Base-by-base conservation (phyloP, 2,113 vertebrate species). In the Electrona antarctica region DNA sequence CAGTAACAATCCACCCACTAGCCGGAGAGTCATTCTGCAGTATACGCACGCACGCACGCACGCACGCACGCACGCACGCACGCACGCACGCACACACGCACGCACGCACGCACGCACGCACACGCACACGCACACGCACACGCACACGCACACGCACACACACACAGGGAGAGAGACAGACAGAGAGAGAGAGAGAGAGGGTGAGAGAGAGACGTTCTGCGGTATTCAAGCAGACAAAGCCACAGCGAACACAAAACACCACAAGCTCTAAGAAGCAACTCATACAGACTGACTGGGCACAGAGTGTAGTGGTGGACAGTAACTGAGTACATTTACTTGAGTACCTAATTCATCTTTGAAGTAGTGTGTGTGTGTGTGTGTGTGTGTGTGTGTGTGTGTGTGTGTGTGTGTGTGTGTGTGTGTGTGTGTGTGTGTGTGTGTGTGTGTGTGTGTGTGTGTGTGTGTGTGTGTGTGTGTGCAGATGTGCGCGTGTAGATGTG, bases 1-100 rank as follows among this genome's bases (percentile, higher is more conserved):
- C 21, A 21, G 66, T 66, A 84, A 77, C 65, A 80, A 65, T 21
- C 21, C 21, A 21, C 57, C 65, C 49, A 68, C 33, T 8, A 54
- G 71, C 64, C 48, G 64, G 46, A 47, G 57, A 58, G 57, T 66
- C 7, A 52, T 58, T 74, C 74, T 76, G 64, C 61, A 83, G 50
- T 21, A 21, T 21, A 21, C 21, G 21, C 21, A 21, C 2, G 21
- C 21, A 21, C 21, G 21, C n/a, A 56, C n/a, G 10, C 54, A 56
- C 54, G n/a, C n/a, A 14, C 54, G n/a, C n/a, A 56, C 54, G 8
- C 54, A 15, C 54, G 15, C n/a, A n/a, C 54, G 14, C 52, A 56
- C 54, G n/a, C 52, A 54, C 52, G n/a, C 52, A 54, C 52, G 13
- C 54, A 56, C 54, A 13, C 54, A 56, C n/a, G 13, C 54, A 9